Evolutionary conservation across 2,797 vertebrate genomes (phyloP).

Genomic region (Macrochelys suwanniensis): DNA sequence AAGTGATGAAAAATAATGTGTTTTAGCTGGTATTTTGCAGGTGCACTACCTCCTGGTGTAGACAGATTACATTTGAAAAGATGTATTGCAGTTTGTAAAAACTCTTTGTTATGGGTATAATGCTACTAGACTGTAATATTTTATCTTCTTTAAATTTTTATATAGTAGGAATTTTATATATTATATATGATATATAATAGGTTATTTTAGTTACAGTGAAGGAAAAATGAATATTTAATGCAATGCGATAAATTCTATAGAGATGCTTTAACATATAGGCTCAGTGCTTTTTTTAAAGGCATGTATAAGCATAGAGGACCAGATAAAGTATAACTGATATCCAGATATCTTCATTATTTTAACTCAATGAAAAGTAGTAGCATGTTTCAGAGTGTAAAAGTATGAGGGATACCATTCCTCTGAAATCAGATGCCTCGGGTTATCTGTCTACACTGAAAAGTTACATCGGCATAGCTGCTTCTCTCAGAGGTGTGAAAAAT

Average conservation of each 20-base stretch:
- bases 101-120: slow-evolving; percentile 30
- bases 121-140: slow-evolving; percentile 35
- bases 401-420: too few relatives aligned
- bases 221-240: slow-evolving; percentile 42
- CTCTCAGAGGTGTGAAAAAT: too few relatives aligned
- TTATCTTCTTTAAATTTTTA: slow-evolving; percentile 51
- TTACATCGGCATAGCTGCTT: too few relatives aligned
- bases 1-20: slow-evolving; percentile 42
- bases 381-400: background rate
- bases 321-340: background rate
- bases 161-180: slow-evolving; percentile 40
- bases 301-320: background rate
- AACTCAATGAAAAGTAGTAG: background rate
- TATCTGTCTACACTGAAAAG: too few relatives aligned
- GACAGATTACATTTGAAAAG: slow-evolving; percentile 34
- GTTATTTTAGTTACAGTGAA: slow-evolving; percentile 40
- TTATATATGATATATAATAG: background rate
- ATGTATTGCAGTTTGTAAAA: slow-evolving; percentile 41
- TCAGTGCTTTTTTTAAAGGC: slow-evolving; percentile 8
- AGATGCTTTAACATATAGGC: slow-evolving; percentile 11
- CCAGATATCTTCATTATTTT: slow-evolving; percentile 31
- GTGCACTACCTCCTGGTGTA: slow-evolving; percentile 7
- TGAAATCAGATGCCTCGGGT: too few relatives aligned
- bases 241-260: slow-evolving; percentile 29
- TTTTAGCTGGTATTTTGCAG: slow-evolving; percentile 2